phyloP scores from a whole-genome alignment of 2,797 vertebrate species.

The Xerus rutilus region DNA sequence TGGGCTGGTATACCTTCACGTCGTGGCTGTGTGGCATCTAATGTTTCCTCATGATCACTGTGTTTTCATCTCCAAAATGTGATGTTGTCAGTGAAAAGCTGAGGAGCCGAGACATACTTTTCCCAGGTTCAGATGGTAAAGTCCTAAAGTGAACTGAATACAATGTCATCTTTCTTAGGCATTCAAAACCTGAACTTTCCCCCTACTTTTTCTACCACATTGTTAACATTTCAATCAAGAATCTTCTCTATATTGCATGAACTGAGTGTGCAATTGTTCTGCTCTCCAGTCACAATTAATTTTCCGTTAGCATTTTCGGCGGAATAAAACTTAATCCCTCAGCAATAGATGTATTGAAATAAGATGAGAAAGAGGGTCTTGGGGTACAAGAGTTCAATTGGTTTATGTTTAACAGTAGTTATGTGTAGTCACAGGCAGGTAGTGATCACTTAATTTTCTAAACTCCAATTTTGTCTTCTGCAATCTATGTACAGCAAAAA shows the following conservation, averaged over 20 bases:
- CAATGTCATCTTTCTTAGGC: neutral
- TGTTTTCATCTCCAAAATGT: neutral
- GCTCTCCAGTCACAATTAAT: neutral
- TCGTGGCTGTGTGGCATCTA: neutral
- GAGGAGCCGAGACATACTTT: neutral
- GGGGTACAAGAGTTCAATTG: neutral
- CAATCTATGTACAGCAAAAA: neutral
- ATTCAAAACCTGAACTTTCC: neutral
- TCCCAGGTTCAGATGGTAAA: neutral
- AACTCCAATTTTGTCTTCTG: neutral
- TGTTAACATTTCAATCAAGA: neutral
- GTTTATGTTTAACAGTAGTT: neutral
- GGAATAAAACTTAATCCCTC: neutral
- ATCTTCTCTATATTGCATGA: neutral
- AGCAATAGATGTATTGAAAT: neutral
- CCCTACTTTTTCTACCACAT: neutral
- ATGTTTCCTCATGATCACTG: neutral
- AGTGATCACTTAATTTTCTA: neutral
- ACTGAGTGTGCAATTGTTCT: neutral
- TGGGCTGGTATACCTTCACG: neutral
- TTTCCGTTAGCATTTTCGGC: neutral
- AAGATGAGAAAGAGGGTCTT: neutral
- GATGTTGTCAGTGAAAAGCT: neutral
- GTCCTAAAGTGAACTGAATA: neutral
- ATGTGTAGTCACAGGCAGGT: neutral